These are phyloP conservation scores for Canis aureus DNA, from an alignment of 2,113 vertebrate species.

Conservation along the genomic window DNA sequence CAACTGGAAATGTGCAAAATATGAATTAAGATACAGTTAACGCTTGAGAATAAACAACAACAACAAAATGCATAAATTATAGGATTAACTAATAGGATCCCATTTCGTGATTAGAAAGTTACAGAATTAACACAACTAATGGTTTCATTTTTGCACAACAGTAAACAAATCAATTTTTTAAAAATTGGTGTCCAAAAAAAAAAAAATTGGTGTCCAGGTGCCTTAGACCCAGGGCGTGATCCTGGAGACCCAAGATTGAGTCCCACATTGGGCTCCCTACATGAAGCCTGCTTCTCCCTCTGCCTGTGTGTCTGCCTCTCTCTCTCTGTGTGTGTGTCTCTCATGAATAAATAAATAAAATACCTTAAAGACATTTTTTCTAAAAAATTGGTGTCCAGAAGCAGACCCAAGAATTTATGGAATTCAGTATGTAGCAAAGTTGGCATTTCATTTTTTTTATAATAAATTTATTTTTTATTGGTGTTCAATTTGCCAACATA, in stretches of 20 bases:
- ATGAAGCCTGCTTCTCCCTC: too few relatives aligned
- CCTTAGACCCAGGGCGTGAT: too few relatives aligned
- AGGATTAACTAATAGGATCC: neutral
- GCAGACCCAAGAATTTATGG: neutral
- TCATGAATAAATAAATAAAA: too few relatives aligned
- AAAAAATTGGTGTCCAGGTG: neutral
- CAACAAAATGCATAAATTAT: neutral
- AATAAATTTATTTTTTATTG: too few relatives aligned
- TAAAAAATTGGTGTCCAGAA: neutral
- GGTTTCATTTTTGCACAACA: conserved; percentile 25
- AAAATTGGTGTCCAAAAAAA: neutral
- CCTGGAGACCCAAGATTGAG: too few relatives aligned
- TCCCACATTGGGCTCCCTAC: too few relatives aligned
- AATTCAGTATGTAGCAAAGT: neutral
- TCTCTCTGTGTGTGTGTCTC: too few relatives aligned
- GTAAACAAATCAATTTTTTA: conserved; percentile 9
- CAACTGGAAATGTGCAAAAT: neutral
- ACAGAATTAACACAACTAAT: neutral
- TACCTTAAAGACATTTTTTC: too few relatives aligned
- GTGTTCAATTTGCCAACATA: too few relatives aligned
- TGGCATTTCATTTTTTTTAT: neutral
- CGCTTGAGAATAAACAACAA: conserved; percentile 4
- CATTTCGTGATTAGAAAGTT: conserved; percentile 23
- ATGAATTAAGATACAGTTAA: conserved; percentile 20
- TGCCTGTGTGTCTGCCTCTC: too few relatives aligned